phyloP scores from a whole-genome alignment of 1,140 invertebrate genomes.

The Drosophila miranda region DNA sequence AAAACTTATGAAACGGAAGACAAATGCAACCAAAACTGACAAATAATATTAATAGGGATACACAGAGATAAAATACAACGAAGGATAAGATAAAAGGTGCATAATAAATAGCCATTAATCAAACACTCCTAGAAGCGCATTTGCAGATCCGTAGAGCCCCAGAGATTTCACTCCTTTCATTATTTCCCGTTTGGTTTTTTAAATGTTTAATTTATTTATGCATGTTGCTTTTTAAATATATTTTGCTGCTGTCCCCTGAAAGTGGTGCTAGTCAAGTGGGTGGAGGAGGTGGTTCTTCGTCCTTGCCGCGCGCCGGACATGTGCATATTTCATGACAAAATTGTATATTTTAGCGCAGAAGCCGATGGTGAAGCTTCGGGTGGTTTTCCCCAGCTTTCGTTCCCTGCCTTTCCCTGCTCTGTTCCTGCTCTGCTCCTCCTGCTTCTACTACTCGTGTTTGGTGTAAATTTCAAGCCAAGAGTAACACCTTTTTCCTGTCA shows the following conservation, averaged over 20 bases:
- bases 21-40: too few species aligned
- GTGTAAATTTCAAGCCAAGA: constrained; percentile 68
- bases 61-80: too few species aligned
- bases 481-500: constrained; percentile 75
- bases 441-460: constrained; percentile 7
- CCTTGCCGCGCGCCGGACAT: constrained; percentile 60
- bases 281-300: constrained; percentile 36
- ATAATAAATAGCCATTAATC: neutral
- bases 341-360: constrained; percentile 70
- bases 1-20: too few species aligned
- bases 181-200: constrained; percentile 50
- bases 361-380: constrained; percentile 9
- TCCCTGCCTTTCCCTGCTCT: neutral
- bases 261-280: constrained; percentile 8
- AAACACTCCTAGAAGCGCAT: constrained; percentile 14
- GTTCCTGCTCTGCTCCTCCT: neutral
- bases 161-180: constrained; percentile 29
- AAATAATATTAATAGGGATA: too few species aligned
- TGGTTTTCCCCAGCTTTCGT: neutral
- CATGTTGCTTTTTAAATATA: constrained; percentile 55
- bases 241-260: constrained; percentile 45
- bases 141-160: neutral
- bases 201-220: constrained; percentile 71
- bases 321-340: constrained; percentile 75
- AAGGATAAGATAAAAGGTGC: too few species aligned